Conservation (phyloP, 2,888 invertebrate genomes). For the Cephus spinipes region DNA sequence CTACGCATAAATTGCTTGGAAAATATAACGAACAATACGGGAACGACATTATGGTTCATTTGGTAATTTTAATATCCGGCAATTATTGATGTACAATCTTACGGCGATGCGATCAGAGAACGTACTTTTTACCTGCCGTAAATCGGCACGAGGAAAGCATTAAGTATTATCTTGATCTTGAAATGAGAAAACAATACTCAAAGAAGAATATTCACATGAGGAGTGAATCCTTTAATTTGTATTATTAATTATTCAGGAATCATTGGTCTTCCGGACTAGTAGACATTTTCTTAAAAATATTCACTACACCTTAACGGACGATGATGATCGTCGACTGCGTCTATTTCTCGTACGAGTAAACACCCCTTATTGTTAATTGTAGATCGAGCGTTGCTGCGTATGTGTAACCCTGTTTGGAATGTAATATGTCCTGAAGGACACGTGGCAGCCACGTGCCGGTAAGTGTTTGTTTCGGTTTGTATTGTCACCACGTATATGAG, state of each 20-base stretch:
- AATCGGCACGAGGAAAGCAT: too few relatives aligned
- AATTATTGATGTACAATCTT: not conserved
- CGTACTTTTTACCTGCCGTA: too few relatives aligned
- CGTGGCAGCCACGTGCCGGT: conserved; percentile 68
- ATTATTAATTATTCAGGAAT: not conserved
- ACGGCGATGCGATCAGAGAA: not conserved
- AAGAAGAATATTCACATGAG: not conserved
- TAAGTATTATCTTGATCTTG: too few relatives aligned
- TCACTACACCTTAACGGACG: too few relatives aligned
- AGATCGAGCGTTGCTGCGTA: conserved; percentile 63
- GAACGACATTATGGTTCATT: not conserved
- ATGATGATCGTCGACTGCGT: not conserved
- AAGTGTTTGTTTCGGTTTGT: conserved; percentile 68
- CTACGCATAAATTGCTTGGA: not conserved
- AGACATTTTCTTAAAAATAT: not conserved
- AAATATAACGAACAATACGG: not conserved
- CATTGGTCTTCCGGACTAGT: not conserved
- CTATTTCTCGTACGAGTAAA: conserved; percentile 6
- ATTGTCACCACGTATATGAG: conserved; percentile 64
- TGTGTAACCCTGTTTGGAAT: conserved; percentile 49
- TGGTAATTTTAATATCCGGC: not conserved
- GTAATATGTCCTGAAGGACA: conserved; percentile 66
- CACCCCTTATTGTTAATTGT: conserved; percentile 55
- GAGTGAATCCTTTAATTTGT: not conserved
- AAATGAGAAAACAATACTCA: too few relatives aligned